These are phyloP conservation scores for Poeciliopsis gracilis DNA, from an alignment of 2,797 vertebrate genomes.

Conservation along the genomic window DNA sequence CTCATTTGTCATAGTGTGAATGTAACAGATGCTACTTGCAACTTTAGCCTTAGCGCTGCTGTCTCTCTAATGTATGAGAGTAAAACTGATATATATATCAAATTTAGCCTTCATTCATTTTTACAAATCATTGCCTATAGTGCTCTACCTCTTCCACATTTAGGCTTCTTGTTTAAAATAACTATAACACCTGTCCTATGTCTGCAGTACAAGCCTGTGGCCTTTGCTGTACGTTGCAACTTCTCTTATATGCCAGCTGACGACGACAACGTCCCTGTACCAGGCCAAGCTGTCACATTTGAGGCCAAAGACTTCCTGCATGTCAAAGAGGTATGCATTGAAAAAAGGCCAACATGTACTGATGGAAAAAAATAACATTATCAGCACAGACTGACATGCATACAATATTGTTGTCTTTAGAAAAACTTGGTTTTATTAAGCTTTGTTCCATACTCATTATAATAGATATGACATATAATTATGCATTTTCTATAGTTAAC, in stretches of 20 bases:
- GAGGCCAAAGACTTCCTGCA: constrained; percentile 98
- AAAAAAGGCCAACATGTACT: background rate
- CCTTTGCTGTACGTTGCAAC: constrained; percentile 97
- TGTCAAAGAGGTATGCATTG: constrained; percentile 92
- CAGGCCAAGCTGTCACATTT: constrained; percentile 94
- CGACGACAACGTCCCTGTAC: constrained; percentile 95
- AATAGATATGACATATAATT: background rate
- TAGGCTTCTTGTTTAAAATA: background rate
- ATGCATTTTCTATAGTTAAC: background rate
- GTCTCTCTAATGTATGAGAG: background rate
- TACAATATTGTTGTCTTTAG: background rate
- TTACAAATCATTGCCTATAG: background rate
- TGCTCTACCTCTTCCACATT: background rate
- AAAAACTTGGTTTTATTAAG: background rate
- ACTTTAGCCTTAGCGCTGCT: background rate
- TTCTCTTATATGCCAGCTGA: constrained; percentile 95
- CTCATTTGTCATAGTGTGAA: constrained; percentile 9
- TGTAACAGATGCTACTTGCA: background rate
- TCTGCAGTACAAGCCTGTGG: constrained; percentile 85
- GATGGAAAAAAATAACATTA: background rate
- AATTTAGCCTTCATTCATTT: constrained; percentile 1
- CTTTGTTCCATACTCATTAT: background rate
- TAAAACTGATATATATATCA: background rate
- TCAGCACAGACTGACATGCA: background rate
- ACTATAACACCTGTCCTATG: background rate